phyloP scores from a whole-genome alignment of 2,113 vertebrate genomes.

The Onychorhynchus coronatus region DNA sequence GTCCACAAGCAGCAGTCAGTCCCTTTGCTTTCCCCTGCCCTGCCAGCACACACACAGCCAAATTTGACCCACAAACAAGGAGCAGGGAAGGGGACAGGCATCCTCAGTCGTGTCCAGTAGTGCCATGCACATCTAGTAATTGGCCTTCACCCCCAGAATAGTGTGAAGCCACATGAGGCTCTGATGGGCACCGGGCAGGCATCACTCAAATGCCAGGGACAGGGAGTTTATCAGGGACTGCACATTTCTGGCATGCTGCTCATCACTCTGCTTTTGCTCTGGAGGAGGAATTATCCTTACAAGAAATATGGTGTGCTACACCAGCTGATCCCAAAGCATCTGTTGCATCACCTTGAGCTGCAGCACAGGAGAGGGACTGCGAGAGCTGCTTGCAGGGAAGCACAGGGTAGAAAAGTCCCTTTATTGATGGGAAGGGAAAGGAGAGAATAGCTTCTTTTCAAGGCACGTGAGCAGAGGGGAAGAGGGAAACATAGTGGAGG shows the following conservation, averaged over 20 bases:
- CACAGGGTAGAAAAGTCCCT: background rate
- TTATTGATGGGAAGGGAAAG: background rate
- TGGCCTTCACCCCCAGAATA: background rate
- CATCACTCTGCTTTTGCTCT: background rate
- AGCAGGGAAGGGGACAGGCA: background rate
- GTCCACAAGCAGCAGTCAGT: fast-evolving
- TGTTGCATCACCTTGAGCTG: fast-evolving
- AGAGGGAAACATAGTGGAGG: fast-evolving
- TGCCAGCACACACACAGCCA: background rate
- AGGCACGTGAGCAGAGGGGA: background rate
- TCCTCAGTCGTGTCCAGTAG: fast-evolving
- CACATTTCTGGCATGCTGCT: background rate
- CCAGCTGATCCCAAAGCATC: background rate
- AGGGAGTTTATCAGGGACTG: background rate
- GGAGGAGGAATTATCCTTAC: background rate
- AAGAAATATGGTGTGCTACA: background rate
- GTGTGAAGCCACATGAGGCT: fast-evolving
- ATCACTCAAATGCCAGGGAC: background rate
- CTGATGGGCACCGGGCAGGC: background rate
- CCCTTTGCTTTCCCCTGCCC: background rate
- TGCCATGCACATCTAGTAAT: background rate
- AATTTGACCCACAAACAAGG: background rate
- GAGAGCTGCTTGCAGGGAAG: background rate
- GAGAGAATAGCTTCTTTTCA: background rate
- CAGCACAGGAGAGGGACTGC: fast-evolving